Conservation (phyloP, 2,113 vertebrate genomes). For the Caranx melampygus region DNA sequence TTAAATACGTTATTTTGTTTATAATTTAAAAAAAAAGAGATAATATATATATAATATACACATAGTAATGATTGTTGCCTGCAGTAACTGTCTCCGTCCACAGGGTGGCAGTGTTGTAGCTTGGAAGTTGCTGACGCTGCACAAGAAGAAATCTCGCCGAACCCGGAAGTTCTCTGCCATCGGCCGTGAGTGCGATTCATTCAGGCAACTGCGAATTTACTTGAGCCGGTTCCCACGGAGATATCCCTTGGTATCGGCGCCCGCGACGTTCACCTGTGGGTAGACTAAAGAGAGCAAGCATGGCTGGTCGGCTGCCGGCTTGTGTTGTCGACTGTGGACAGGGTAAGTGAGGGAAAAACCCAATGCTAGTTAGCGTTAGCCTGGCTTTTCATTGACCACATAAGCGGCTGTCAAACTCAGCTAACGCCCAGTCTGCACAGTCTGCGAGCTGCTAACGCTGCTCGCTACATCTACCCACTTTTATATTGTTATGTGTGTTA, state of each 20-base stretch:
- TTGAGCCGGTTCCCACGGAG: neutral
- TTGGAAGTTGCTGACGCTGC: conserved; percentile 39
- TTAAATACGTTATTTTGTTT: too few relatives aligned
- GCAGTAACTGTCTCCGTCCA: conserved; percentile 18
- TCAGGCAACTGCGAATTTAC: conserved; percentile 39
- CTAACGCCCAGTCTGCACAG: conserved; percentile 69
- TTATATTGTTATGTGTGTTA: neutral
- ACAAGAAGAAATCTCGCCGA: conserved; percentile 44
- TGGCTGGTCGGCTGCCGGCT: conserved; percentile 96
- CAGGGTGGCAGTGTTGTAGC: neutral
- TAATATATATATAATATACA: too few relatives aligned
- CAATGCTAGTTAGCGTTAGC: conserved; percentile 61
- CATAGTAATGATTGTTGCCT: neutral
- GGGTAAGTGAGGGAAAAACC: conserved; percentile 83
- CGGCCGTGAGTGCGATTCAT: conserved; percentile 49
- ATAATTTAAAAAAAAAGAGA: neutral
- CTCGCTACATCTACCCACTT: neutral
- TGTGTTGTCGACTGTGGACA: conserved; percentile 98
- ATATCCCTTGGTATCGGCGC: neutral
- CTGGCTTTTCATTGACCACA: conserved; percentile 27
- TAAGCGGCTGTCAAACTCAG: conserved; percentile 67
- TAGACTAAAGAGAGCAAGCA: conserved; percentile 71
- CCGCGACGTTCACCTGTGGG: neutral
- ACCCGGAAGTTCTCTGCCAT: conserved; percentile 70
- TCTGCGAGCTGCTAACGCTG: neutral